Conservation (phyloP, 2,113 vertebrate species). For the Gasterosteus nipponicus region DNA sequence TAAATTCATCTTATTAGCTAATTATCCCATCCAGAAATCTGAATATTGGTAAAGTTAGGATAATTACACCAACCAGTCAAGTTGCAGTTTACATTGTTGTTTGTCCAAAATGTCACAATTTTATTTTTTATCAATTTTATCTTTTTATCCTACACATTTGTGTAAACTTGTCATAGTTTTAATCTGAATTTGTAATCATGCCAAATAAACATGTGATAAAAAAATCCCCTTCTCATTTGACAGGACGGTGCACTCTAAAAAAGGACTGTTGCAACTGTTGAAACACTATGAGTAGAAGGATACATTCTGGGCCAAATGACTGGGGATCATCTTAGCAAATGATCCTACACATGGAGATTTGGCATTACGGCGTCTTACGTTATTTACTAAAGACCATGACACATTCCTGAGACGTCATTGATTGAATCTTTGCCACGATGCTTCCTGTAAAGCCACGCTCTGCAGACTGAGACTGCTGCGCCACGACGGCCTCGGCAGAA, state of each 20-base stretch:
- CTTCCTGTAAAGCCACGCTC: conserved; percentile 31
- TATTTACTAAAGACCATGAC: conserved; percentile 48
- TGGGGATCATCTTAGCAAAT: conserved; percentile 40
- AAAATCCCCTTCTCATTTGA: background rate
- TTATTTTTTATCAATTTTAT: too few species aligned
- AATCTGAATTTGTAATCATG: background rate
- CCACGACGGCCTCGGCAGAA: conserved; percentile 53
- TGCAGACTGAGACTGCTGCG: conserved; percentile 44
- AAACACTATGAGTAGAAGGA: background rate
- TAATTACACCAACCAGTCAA: background rate
- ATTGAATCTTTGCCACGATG: conserved; percentile 49
- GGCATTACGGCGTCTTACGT: conserved; percentile 28
- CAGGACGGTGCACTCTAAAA: background rate
- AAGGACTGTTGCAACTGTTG: background rate
- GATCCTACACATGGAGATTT: conserved; percentile 24
- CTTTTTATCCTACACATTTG: background rate
- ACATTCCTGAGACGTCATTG: conserved; percentile 31
- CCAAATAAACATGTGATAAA: background rate
- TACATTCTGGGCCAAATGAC: background rate
- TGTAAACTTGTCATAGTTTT: background rate
- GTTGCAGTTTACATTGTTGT: background rate
- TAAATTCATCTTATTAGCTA: background rate
- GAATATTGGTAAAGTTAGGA: background rate
- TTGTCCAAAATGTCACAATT: background rate
- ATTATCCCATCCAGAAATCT: background rate